Percentiles rank a stretch among this genome's conserved stretches.
phyloP scores from a whole-genome alignment of 2,888 invertebrate genomes.

The Heteromurus nitidus region DNA sequence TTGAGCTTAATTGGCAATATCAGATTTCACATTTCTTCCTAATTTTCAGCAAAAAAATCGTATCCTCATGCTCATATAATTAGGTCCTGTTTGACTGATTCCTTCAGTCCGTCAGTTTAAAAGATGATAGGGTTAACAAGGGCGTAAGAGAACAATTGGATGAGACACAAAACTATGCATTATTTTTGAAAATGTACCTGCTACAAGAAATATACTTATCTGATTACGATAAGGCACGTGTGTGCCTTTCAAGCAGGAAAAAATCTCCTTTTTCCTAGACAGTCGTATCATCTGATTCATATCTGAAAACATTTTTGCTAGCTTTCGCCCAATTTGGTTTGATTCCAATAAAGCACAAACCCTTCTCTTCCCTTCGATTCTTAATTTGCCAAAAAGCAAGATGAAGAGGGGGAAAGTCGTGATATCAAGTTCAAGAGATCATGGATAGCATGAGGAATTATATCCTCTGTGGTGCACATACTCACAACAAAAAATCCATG shows the following conservation, averaged over 20 bases:
- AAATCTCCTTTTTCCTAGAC: conserved; percentile 16
- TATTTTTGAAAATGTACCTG: neutral
- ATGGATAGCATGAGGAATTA: conserved; percentile 30
- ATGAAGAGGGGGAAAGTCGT: conserved; percentile 32
- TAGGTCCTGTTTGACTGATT: neutral
- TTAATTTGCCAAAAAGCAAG: conserved; percentile 2
- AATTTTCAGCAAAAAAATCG: conserved; percentile 3
- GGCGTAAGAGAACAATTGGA: conserved; percentile 1
- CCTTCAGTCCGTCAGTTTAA: neutral
- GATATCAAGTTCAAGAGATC: conserved; percentile 63
- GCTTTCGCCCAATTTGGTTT: conserved; percentile 43
- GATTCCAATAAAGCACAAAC: conserved; percentile 22
- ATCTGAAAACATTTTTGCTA: conserved; percentile 32
- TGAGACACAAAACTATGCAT: neutral
- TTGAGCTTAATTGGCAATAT: conserved; percentile 36
- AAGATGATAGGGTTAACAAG: conserved; percentile 43
- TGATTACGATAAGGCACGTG: conserved; percentile 23
- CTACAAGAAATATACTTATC: neutral
- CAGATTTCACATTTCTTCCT: conserved; percentile 15
- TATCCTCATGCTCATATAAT: neutral
- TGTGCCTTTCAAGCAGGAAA: neutral
- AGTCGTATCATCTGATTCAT: too few relatives aligned
- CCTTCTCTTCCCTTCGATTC: too few relatives aligned
- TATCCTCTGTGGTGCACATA: conserved; percentile 1
- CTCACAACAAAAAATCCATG: conserved; percentile 17